Percentiles rank a stretch among this genome's conserved stretches.
phyloP scores from a whole-genome alignment of 2,888 invertebrate species.

The Thymelicus sylvestris region DNA sequence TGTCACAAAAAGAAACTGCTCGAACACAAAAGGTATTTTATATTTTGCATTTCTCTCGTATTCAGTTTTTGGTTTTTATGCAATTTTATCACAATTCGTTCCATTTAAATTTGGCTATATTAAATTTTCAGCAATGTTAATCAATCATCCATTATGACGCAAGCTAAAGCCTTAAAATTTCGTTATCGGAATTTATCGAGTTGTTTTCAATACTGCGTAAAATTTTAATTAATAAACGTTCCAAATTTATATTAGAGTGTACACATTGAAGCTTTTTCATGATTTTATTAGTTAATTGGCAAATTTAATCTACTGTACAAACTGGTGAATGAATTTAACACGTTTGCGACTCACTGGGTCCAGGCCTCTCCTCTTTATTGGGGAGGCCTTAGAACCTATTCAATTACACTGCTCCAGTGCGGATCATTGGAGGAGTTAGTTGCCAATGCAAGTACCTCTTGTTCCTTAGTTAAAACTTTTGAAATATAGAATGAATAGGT shows the following conservation, averaged over 20 bases:
- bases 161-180: slow-evolving; percentile 16
- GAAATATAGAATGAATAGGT: too few relatives aligned
- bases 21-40: neutral
- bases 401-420: neutral
- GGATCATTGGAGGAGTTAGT: too few relatives aligned
- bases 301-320: neutral
- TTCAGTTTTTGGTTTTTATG: neutral
- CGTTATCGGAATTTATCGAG: slow-evolving; percentile 20
- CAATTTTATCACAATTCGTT: neutral
- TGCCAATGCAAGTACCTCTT: too few relatives aligned
- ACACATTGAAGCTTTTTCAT: slow-evolving; percentile 7
- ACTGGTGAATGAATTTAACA: neutral
- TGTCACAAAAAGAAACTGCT: too few relatives aligned
- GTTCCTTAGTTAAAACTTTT: too few relatives aligned
- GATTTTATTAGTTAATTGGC: slow-evolving; percentile 10
- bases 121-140: slow-evolving; percentile 8
- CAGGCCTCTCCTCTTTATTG: neutral
- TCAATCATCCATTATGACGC: slow-evolving; percentile 15
- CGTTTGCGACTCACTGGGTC: neutral
- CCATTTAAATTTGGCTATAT: slow-evolving; percentile 6
- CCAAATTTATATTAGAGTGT: slow-evolving; percentile 4
- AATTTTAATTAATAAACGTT: slow-evolving; percentile 17
- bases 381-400: neutral
- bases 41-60: neutral
- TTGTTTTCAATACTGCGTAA: slow-evolving; percentile 16